Percentiles rank a stretch among this genome's conserved stretches.
Conservation (phyloP, 2,797 vertebrate genomes). For the Rhynchotus rufescens region DNA sequence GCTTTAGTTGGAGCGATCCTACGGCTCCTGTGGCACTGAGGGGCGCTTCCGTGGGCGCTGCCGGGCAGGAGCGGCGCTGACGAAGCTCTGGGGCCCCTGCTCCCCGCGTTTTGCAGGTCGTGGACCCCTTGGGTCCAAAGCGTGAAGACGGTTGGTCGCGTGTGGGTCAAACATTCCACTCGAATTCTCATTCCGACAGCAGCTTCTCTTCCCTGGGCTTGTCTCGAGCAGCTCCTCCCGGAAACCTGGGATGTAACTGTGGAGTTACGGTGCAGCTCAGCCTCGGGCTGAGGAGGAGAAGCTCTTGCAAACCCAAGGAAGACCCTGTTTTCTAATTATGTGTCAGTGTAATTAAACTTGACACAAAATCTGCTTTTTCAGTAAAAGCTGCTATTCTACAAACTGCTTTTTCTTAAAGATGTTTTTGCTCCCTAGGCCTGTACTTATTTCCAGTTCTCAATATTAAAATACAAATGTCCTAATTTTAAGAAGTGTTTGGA, state of each 20-base stretch:
- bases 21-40: not conserved
- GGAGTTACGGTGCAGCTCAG: not conserved
- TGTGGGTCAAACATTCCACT: not conserved
- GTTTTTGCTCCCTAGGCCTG: not conserved
- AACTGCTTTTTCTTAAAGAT: not conserved
- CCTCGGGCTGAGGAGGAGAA: not conserved
- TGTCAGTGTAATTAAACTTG: not conserved
- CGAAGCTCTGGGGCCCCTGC: not conserved
- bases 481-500: not conserved
- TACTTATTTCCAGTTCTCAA: slow-evolving; percentile 1
- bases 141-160: not conserved
- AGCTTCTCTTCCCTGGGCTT: not conserved
- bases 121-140: rapidly evolving
- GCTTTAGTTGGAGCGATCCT: not conserved
- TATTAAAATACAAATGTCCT: not conserved
- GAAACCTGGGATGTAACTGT: rapidly evolving
- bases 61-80: not conserved
- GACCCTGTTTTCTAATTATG: not conserved
- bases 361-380: not conserved
- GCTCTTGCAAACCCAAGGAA: not conserved
- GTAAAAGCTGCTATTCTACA: slow-evolving; percentile 43
- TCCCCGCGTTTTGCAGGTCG: not conserved
- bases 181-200: not conserved
- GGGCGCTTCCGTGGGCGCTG: not conserved
- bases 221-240: not conserved